Percentiles rank a stretch among this genome's conserved stretches.
Conservation (phyloP, 1,140 invertebrate genomes). For the Neodiprion pinetum region DNA sequence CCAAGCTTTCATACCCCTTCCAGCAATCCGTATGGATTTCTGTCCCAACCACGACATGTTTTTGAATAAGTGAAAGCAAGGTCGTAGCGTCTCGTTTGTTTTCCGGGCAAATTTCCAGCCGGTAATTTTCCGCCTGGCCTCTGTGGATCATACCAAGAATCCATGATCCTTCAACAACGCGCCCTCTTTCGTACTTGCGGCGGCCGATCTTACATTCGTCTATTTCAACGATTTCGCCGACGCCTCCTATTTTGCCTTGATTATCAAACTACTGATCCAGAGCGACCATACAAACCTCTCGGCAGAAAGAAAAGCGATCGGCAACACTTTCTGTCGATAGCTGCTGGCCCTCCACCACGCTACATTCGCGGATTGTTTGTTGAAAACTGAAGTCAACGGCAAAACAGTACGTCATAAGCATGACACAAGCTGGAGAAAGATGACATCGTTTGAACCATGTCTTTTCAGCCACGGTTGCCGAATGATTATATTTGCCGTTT, state of each 20-base stretch:
- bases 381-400: background rate
- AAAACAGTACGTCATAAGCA: slow-evolving; percentile 16
- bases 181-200: slow-evolving; percentile 19
- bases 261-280: no score
- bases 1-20: slow-evolving; percentile 12
- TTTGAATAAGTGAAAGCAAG: slow-evolving; percentile 11
- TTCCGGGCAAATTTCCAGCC: slow-evolving; percentile 12
- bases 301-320: no score
- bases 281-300: no score
- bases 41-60: slow-evolving; percentile 15
- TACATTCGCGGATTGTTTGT: background rate
- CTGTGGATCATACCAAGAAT: slow-evolving; percentile 18
- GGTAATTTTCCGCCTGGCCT: slow-evolving; percentile 12
- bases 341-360: no score
- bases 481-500: slow-evolving; percentile 20
- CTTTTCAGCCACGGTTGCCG: slow-evolving; percentile 13
- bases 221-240: background rate
- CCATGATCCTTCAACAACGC: slow-evolving; percentile 22
- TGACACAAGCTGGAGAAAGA: background rate
- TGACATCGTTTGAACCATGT: slow-evolving; percentile 20
- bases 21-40: slow-evolving; percentile 19
- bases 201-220: slow-evolving; percentile 24
- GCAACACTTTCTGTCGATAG: no score
- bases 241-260: no score
- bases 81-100: slow-evolving; percentile 16